phyloP scores from a whole-genome alignment of 2,797 vertebrate genomes.

The Typhlichthys subterraneus region DNA sequence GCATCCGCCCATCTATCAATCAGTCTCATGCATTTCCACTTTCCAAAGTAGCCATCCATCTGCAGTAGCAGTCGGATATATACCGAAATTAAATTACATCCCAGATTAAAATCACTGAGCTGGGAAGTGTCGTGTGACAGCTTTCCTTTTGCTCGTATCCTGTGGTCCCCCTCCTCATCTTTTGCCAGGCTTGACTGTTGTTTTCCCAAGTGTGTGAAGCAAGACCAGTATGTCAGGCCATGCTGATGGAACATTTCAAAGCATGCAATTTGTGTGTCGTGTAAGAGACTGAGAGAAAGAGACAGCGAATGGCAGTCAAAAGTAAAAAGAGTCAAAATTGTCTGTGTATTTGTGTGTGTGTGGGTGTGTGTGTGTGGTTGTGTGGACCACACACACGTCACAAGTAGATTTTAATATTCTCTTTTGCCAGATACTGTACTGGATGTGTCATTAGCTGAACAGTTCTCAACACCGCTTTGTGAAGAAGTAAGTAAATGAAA shows the following conservation, averaged over 20 bases:
- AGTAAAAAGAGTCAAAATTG: neutral
- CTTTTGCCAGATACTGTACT: no score
- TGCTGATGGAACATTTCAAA: constrained; percentile 70
- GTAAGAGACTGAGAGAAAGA: constrained; percentile 37
- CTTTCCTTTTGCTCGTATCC: constrained; percentile 24
- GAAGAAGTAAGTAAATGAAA: no score
- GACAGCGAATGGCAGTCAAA: neutral
- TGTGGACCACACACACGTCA: neutral
- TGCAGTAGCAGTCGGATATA: constrained; percentile 38
- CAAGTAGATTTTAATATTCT: no score
- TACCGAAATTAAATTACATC: constrained; percentile 59
- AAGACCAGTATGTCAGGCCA: constrained; percentile 18
- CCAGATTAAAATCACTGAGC: constrained; percentile 71
- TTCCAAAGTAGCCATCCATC: constrained; percentile 38
- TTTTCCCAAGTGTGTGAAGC: constrained; percentile 32
- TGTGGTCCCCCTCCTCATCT: constrained; percentile 21
- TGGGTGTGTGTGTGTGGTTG: neutral
- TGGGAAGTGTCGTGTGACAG: constrained; percentile 56
- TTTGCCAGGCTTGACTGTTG: constrained; percentile 43
- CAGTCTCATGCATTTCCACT: constrained; percentile 35
- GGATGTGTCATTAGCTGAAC: no score
- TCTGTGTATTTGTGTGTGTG: neutral
- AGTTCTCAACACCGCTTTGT: no score
- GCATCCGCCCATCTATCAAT: constrained; percentile 44
- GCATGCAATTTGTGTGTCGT: constrained; percentile 50